Conservation (phyloP, 64 coral and sea anemone genomes). For the Astreopora myriophthalma region DNA sequence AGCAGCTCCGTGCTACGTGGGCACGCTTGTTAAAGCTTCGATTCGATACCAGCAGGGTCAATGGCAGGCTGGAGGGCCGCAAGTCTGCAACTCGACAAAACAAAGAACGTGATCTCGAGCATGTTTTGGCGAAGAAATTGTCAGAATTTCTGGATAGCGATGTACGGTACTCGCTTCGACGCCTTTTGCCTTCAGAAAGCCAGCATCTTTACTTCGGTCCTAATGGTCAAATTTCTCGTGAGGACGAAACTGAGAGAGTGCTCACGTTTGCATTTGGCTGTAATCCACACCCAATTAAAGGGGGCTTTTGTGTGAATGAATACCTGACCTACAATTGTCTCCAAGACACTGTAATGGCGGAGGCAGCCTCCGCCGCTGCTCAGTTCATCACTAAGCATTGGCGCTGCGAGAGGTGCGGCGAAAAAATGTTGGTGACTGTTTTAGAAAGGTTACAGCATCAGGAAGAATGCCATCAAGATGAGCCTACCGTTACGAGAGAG, state of each 20-base stretch:
- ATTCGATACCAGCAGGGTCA: slow-evolving; percentile 37
- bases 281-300: slow-evolving; percentile 77
- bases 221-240: neutral
- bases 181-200: slow-evolving; percentile 74
- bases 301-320: slow-evolving; percentile 88
- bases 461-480: slow-evolving; percentile 58
- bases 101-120: slow-evolving; percentile 79
- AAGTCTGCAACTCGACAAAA: slow-evolving; percentile 40
- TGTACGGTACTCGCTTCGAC: slow-evolving; percentile 79
- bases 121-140: slow-evolving; percentile 77
- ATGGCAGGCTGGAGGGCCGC: slow-evolving; percentile 16
- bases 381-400: slow-evolving; percentile 91
- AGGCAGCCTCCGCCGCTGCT: slow-evolving; percentile 83
- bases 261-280: slow-evolving; percentile 43
- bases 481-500: neutral
- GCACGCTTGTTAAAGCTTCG: slow-evolving; percentile 75
- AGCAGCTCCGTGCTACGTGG: slow-evolving; percentile 87
- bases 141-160: slow-evolving; percentile 91
- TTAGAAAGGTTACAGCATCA: slow-evolving; percentile 82
- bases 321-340: slow-evolving; percentile 95
- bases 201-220: slow-evolving; percentile 81
- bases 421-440: slow-evolving; percentile 87
- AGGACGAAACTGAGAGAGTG: neutral
- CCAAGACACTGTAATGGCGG: slow-evolving; percentile 62
- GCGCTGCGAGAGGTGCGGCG: slow-evolving; percentile 76